These are phyloP conservation scores for Coendou prehensilis DNA, from an alignment of 2,797 vertebrate species.

Conservation along the genomic window DNA sequence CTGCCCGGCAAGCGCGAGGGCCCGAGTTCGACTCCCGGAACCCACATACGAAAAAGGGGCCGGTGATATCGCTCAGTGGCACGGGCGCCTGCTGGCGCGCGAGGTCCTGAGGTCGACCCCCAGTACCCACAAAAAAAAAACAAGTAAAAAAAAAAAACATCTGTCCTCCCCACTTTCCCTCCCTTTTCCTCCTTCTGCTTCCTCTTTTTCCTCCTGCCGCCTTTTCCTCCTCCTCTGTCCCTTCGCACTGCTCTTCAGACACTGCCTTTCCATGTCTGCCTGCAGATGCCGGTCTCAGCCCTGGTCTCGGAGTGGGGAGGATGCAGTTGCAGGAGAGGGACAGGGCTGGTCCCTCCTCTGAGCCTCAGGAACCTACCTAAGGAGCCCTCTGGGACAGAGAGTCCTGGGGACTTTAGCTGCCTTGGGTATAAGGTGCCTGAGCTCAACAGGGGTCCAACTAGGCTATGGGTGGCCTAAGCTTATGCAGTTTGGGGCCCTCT, in stretches of 20 bases:
- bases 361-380: not conserved
- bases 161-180: not conserved
- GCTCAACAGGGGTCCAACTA: not conserved
- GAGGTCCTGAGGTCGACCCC: no score
- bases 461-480: not conserved
- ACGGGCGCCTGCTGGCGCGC: no score
- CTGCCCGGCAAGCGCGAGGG: no score
- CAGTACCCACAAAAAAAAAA: no score
- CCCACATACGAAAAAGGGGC: no score
- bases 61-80: no score
- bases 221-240: not conserved
- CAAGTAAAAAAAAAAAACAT: no score
- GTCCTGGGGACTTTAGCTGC: not conserved
- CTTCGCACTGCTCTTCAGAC: not conserved
- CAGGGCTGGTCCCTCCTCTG: not conserved
- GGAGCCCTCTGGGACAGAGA: not conserved
- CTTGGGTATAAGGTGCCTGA: not conserved
- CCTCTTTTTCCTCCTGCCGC: not conserved
- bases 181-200: no score
- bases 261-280: not conserved
- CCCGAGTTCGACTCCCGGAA: no score
- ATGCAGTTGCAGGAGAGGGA: no score
- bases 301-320: not conserved
- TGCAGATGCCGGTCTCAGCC: not conserved
- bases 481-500: not conserved